Conservation (phyloP, 2,113 vertebrate species). For the Mesoclemmys tuberculata region DNA sequence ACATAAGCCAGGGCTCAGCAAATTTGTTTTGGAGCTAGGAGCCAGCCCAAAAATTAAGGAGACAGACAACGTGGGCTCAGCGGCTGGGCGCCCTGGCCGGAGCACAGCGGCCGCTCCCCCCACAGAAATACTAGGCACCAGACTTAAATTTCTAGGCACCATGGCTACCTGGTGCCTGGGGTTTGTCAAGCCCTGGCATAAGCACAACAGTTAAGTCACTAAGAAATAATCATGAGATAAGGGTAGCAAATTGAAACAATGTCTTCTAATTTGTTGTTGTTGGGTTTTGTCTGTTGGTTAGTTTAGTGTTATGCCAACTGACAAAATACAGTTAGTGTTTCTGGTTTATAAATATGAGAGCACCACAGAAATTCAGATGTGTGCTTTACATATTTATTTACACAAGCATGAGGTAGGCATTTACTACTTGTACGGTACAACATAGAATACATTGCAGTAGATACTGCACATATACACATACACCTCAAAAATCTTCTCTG, state of each 20-base stretch:
- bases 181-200: not conserved
- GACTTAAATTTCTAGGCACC: too few species aligned
- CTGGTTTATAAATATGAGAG: not conserved
- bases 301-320: not conserved
- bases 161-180: too few species aligned
- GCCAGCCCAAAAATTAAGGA: too few species aligned
- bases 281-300: not conserved
- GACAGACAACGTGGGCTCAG: too few species aligned
- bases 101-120: too few species aligned
- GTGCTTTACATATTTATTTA: not conserved
- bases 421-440: not conserved
- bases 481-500: not conserved
- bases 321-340: not conserved
- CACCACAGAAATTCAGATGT: not conserved
- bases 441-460: not conserved
- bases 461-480: not conserved
- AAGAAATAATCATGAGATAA: not conserved
- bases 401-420: not conserved
- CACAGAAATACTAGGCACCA: too few species aligned
- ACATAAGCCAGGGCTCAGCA: not conserved
- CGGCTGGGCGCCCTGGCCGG: too few species aligned
- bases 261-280: not conserved
- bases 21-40: too few species aligned
- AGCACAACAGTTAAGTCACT: rapidly evolving
- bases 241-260: not conserved